Evolutionary conservation across 2,888 invertebrate genomes (phyloP), one percentile per base, ranked within the genome.

Genomic region (Luperina nickerlii): DNA sequence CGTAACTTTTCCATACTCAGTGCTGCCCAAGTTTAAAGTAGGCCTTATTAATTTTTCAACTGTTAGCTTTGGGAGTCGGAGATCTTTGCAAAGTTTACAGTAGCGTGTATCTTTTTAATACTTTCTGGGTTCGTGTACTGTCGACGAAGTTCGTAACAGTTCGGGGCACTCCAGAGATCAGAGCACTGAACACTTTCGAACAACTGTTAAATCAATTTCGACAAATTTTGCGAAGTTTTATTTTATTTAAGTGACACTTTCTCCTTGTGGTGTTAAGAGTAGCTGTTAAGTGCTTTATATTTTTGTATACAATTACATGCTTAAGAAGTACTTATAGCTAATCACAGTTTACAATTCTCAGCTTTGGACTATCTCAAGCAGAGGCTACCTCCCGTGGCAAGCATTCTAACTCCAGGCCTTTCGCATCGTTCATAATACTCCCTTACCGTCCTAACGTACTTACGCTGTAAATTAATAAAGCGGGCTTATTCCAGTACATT

Each of bases 41-140:
- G 86, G 88, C 80, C 88, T 89, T 89, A 88, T 88, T 88, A 88
- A 89, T 88, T 89, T 88, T 89, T 88, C 86, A 89, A 81, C 85
- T 85, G 77, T 76, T 87, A 74, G 83, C 86, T 87, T 82, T 79
- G 79, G 79, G 78, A 79, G 72, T 76, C 71, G 71, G 70, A 87
- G 82, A 82, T 86, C 78, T 85, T 80, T 62, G 71, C 74, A 27
- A 78, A 86, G 73, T 88, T 85, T 78, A 51, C 65, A 80, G 74
- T 67, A 69, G 57, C 79, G 86, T 84, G 81, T 89, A 86, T 89
- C 86, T 88, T 88, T 84, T 77, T 88, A 88, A 89, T 88, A 88
- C 81, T 86, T 89, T 76, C 70, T 74, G 38, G 74, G 66, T 85
- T 84, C 81, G 73, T 76, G 78, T 78, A 51, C 80, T 68, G 51